Conservation (phyloP, 1,140 invertebrate species). For the Chironomus striatipennis region DNA sequence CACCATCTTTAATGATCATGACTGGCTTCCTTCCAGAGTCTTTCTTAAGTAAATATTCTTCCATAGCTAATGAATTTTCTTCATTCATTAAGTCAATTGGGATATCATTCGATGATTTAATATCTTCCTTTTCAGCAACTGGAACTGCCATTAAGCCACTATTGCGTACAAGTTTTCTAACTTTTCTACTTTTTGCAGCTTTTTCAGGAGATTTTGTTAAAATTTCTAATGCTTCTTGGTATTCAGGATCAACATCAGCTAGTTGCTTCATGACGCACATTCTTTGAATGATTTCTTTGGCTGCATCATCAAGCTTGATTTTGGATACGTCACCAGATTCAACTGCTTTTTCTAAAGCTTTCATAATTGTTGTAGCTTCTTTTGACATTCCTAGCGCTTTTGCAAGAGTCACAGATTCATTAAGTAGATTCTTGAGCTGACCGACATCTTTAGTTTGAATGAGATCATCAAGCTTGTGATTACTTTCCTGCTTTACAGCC, state of each 20-base stretch:
- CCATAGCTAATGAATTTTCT: conserved; percentile 62
- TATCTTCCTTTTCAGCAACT: conserved; percentile 40
- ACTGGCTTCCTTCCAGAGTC: conserved; percentile 50
- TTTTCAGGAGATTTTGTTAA: conserved; percentile 55
- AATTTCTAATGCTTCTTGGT: conserved; percentile 49
- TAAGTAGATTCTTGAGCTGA: conserved; percentile 5
- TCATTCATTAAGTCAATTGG: conserved; percentile 53
- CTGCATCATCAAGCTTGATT: neutral
- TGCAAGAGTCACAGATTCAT: conserved; percentile 20
- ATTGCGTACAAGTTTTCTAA: conserved; percentile 60
- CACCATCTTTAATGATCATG: conserved; percentile 63
- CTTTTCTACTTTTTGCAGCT: conserved; percentile 54
- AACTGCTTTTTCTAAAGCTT: neutral
- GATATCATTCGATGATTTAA: conserved; percentile 56
- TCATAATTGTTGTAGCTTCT: neutral
- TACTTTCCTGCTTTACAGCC: conserved; percentile 29
- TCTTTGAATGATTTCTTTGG: conserved; percentile 37
- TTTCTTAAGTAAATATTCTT: conserved; percentile 59
- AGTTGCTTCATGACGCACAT: conserved; percentile 62
- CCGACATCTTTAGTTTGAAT: neutral
- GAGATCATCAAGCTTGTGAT: conserved; percentile 25
- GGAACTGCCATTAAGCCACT: conserved; percentile 58
- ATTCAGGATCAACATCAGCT: conserved; percentile 54
- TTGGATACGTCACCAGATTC: too few relatives aligned
- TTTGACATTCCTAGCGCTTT: conserved; percentile 24